Evolutionary conservation across 2,113 vertebrate genomes (phyloP), one percentile per base, ranked within the genome.

Genomic region (Centrocercus urophasianus): DNA sequence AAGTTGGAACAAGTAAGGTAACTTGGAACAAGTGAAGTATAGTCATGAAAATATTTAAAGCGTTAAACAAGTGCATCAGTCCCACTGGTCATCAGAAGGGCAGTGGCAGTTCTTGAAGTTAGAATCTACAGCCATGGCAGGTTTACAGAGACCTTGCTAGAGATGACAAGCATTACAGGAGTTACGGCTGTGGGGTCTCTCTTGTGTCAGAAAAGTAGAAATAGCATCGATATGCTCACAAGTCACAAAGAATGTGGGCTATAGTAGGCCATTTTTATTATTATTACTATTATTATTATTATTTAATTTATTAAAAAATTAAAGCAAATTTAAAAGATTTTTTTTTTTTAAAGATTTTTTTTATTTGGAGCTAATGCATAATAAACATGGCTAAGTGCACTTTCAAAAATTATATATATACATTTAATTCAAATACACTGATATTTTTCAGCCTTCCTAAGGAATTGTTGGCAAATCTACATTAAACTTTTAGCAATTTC

Each of bases 31-130:
- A 81, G 79, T 50, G 65, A 82, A 82, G 14, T 54, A 54, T 1
- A 73, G 8, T 24, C 21, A 45, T 74, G 56, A 56, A 88, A 91
- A 88, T 70, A 91, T 60, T 89, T 80, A 13, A 8, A 61, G 21
- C 32, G 16, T 80, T 86, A 82, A 82, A 11, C n/a, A 71, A 65
- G 34, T 48, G 42, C 40, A 86, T 74, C 83, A 77, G 77, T 69
- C 30, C 7, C 47, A n/a, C 71, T 56, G 67, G 32, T 47, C 64
- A 89, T 70, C 67, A 88, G n/a, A 34, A 87, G 7, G 40, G 74
- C 67, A 89, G 71, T 57, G 40, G 81, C 93, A 91, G 60, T 38
- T 90, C 61, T 83, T 89, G 60, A 66, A 90, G 80, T n/a, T 20
- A 67, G 56, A 66, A 86, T 56, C 79, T 70, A 66, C 50, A 81